phyloP scores from a whole-genome alignment of 23 tunicate species.

The Phallusia fumigata region DNA sequence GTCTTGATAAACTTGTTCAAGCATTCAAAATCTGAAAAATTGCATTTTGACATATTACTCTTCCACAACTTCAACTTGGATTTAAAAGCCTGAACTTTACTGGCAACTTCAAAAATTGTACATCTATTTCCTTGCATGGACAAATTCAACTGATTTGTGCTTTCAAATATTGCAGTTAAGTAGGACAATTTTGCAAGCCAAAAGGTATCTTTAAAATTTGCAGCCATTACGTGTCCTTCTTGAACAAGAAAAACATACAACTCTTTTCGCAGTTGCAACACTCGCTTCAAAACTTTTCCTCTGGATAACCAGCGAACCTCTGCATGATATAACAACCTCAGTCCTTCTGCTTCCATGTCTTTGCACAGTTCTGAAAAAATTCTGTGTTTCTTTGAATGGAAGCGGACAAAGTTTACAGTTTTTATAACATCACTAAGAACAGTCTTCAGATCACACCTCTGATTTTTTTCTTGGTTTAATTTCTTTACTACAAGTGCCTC shows the following conservation, averaged over 20 bases:
- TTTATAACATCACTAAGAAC: constrained; percentile 17
- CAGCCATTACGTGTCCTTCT: constrained; percentile 34
- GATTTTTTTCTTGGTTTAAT: constrained; percentile 21
- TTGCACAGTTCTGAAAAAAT: constrained; percentile 44
- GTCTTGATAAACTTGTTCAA: too few species aligned
- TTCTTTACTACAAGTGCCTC: constrained; percentile 35
- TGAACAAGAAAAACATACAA: constrained; percentile 40
- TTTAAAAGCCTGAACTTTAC: too few species aligned
- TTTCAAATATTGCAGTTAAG: constrained; percentile 33
- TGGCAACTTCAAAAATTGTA: too few species aligned
- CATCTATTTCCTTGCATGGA: too few species aligned
- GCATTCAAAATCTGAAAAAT: too few species aligned
- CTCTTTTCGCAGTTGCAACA: constrained; percentile 43
- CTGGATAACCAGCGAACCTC: constrained; percentile 48
- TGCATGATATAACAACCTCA: constrained; percentile 36
- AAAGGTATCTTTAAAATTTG: constrained; percentile 33
- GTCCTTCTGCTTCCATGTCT: constrained; percentile 34
- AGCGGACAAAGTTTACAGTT: constrained; percentile 28
- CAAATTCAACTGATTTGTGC: constrained; percentile 45
- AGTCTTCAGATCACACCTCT: constrained; percentile 26
- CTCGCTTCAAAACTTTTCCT: constrained; percentile 46
- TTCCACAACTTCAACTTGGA: too few species aligned
- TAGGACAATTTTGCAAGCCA: constrained; percentile 53
- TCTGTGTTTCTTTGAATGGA: constrained; percentile 39
- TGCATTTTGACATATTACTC: too few species aligned